phyloP scores from a whole-genome alignment of 2,888 invertebrate species.

The Andrena haemorrhoa region DNA sequence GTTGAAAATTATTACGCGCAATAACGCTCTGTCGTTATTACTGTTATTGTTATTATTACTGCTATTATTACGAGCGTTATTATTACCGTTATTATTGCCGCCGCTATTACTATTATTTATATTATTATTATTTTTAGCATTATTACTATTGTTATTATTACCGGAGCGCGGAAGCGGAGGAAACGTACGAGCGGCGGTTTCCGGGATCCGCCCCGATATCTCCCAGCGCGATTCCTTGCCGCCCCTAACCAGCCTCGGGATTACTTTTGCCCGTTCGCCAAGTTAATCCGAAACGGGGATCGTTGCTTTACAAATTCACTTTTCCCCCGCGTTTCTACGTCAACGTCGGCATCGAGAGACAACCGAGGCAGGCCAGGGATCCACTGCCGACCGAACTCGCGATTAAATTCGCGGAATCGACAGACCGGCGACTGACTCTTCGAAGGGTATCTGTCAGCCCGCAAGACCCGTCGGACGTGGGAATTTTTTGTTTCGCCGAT shows the following conservation, averaged over 20 bases:
- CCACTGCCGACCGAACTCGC: slow-evolving; percentile 33
- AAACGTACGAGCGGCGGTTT: slow-evolving; percentile 32
- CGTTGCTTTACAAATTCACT: slow-evolving; percentile 30
- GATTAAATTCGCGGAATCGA: slow-evolving; percentile 46
- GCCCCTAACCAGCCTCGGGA: neutral
- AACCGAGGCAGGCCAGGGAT: neutral
- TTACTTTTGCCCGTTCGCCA: slow-evolving; percentile 27
- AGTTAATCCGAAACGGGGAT: slow-evolving; percentile 27
- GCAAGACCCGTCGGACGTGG: slow-evolving; percentile 38
- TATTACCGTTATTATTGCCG: slow-evolving; percentile 72
- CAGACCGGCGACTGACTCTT: slow-evolving; percentile 45
- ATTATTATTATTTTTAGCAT: slow-evolving; percentile 71
- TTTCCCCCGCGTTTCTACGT: slow-evolving; percentile 28
- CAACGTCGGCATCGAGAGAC: slow-evolving; percentile 39
- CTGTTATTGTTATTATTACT: slow-evolving; percentile 82
- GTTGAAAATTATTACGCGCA: slow-evolving; percentile 84
- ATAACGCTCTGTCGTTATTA: slow-evolving; percentile 83
- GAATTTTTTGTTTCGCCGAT: slow-evolving; percentile 35
- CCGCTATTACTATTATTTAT: slow-evolving; percentile 65
- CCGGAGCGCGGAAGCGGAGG: neutral
- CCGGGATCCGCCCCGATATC: slow-evolving; percentile 28
- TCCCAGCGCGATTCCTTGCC: neutral
- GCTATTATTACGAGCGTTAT: slow-evolving; percentile 77
- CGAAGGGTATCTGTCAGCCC: slow-evolving; percentile 53
- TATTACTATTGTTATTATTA: slow-evolving; percentile 66